phyloP scores from a whole-genome alignment of 64 coral and sea anemone species.

The Dendronephthya gigantea region DNA sequence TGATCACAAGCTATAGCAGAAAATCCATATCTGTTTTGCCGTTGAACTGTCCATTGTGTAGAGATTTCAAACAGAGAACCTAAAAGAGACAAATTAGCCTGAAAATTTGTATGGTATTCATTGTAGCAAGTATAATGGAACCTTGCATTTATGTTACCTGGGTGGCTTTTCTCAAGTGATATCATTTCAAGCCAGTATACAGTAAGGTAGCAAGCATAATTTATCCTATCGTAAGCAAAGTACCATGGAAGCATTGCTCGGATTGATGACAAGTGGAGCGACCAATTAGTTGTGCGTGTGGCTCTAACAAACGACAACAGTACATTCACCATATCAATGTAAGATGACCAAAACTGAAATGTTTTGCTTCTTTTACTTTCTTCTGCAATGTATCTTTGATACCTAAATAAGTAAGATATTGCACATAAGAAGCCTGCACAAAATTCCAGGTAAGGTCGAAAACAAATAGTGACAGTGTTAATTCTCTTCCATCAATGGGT shows the following conservation, averaged over 20 bases:
- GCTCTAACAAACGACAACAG: slow-evolving; percentile 40
- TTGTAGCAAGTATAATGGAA: too few species aligned
- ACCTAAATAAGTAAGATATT: not conserved
- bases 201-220: slow-evolving; percentile 32
- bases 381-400: not conserved
- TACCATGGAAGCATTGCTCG: slow-evolving; percentile 44
- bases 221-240: slow-evolving; percentile 42
- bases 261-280: slow-evolving; percentile 31
- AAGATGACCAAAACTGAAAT: not conserved
- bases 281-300: slow-evolving; percentile 39
- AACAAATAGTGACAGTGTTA: not conserved
- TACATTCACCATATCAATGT: slow-evolving; percentile 28
- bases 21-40: slow-evolving; percentile 7
- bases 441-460: not conserved
- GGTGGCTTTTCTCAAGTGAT: slow-evolving; percentile 16
- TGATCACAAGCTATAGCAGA: slow-evolving; percentile 28
- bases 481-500: not conserved
- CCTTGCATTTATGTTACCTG: not conserved
- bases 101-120: too few species aligned
- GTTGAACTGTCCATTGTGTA: slow-evolving; percentile 4
- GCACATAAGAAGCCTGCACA: not conserved
- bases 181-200: slow-evolving; percentile 41
- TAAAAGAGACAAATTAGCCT: not conserved
- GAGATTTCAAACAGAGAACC: not conserved
- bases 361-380: not conserved